Conservation (phyloP, 2,113 vertebrate genomes). For the Sander lucioperca region DNA sequence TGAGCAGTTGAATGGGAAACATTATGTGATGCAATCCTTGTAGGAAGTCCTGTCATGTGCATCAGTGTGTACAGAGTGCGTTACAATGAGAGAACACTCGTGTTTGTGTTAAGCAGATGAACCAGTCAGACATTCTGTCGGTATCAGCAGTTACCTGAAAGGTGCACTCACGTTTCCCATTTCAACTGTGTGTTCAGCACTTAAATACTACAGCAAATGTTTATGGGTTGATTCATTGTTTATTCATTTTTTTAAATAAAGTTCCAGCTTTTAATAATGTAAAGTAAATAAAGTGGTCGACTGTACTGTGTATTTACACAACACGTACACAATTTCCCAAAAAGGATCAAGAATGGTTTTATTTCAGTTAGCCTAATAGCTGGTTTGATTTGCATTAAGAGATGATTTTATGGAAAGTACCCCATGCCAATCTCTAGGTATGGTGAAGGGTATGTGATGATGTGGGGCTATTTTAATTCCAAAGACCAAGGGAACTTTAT, state of each 20-base stretch:
- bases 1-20: slow-evolving; percentile 1
- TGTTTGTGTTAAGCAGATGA: slow-evolving; percentile 17
- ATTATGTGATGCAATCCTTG: slow-evolving; percentile 1
- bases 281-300: not conserved
- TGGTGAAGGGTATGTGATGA: no score
- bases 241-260: no score
- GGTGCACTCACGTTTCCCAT: not conserved
- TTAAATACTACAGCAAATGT: not conserved
- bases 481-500: no score
- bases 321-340: no score
- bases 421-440: no score
- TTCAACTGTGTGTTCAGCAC: not conserved
- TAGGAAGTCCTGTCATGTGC: slow-evolving; percentile 37
- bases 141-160: not conserved
- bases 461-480: no score
- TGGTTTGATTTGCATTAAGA: no score
- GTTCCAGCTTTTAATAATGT: not conserved
- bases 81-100: not conserved
- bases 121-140: slow-evolving; percentile 33
- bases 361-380: no score
- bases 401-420: no score
- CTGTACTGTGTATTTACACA: not conserved
- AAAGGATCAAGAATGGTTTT: no score
- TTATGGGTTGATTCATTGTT: not conserved
- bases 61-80: slow-evolving; percentile 16